Evolutionary conservation across 2,113 vertebrate species (phyloP).

Genomic region (Circaetus cinerascens): DNA sequence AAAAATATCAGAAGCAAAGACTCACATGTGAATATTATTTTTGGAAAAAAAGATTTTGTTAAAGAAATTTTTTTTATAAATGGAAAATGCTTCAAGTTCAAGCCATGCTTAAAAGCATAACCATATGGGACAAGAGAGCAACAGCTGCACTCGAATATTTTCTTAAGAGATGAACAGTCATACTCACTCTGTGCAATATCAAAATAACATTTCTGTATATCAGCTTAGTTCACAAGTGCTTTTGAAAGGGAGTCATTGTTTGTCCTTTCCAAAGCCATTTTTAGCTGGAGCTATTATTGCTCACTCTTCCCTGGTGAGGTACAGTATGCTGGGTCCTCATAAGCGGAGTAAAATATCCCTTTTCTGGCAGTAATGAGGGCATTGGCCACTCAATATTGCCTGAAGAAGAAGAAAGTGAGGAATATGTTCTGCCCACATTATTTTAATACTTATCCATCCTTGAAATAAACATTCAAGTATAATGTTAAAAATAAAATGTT

Average conservation of each 20-base stretch:
- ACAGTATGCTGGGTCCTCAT: not conserved
- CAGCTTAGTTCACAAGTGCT: not conserved
- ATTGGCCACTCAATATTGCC: not conserved
- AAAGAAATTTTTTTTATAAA: slow-evolving; percentile 39
- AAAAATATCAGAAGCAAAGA: slow-evolving; percentile 58
- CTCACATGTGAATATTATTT: slow-evolving; percentile 50
- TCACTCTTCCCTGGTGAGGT: not conserved
- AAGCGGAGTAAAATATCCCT: not conserved
- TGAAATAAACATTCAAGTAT: slow-evolving; percentile 32
- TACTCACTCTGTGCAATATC: slow-evolving; percentile 2
- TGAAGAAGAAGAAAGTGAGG: slow-evolving; percentile 6
- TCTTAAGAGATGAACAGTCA: slow-evolving; percentile 43
- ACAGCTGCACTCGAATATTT: slow-evolving; percentile 68
- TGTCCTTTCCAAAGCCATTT: not conserved
- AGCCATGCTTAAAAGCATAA: slow-evolving; percentile 61
- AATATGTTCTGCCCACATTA: not conserved
- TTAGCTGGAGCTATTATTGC: not conserved
- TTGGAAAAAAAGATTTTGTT: slow-evolving; percentile 53
- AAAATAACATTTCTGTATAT: not conserved
- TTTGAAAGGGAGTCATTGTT: not conserved
- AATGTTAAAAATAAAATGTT: slow-evolving; percentile 41
- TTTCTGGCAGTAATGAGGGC: not conserved
- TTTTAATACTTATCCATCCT: slow-evolving; percentile 18
- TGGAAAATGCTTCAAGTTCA: slow-evolving; percentile 66
- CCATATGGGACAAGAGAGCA: slow-evolving; percentile 60